Evolutionary conservation across 2,113 vertebrate species (phyloP), one percentile per base, ranked within the genome.

Genomic region (Pachyramphus minor): DNA sequence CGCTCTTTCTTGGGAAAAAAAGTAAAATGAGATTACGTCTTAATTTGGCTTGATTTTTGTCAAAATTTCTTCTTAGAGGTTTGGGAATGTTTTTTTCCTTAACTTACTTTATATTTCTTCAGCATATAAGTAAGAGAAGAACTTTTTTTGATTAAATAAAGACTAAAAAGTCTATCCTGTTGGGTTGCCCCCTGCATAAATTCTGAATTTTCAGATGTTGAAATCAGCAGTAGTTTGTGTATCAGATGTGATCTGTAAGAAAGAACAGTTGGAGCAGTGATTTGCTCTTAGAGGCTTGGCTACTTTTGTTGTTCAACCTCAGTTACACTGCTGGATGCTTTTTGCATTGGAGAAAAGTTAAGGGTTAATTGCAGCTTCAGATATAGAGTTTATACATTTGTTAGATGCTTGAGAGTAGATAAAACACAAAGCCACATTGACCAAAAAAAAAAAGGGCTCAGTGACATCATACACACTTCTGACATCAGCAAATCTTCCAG

Each of bases 351-450:
- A 92, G 89, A 90, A 83, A 82, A 87, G 20, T 11, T 9, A 94
- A 76, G 86, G 60, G 93, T 97, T 96, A 97, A 95, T 91, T 90
- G 76, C 86, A 33, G 74, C 84, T 89, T 71, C 55, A 76, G 71
- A 82, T 72, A 60, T 24, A 11, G 6, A 87, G 60, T 23, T 42
- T 52, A 75, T 64, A 23, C 10, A 58, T 87, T 84, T 91, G n/a
- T 89, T 76, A 75, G 60, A 85, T 76, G 58, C 85, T 84, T 59
- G 67, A 72, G 92, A 86, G 82, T 53, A 76, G 77, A 53, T 62
- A 47, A 90, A 92, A 58, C 41, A 98, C 97, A 98, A 97, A 98
- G 97, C 88, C 77, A 47, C 85, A 12, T 97, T 98, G 96, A 96
- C 92, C 42, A 49, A 58, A 66, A 94, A 17, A 44, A 49, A 58